Evolutionary conservation across 2,113 vertebrate genomes (phyloP).

Genomic region (Plecotus auritus): DNA sequence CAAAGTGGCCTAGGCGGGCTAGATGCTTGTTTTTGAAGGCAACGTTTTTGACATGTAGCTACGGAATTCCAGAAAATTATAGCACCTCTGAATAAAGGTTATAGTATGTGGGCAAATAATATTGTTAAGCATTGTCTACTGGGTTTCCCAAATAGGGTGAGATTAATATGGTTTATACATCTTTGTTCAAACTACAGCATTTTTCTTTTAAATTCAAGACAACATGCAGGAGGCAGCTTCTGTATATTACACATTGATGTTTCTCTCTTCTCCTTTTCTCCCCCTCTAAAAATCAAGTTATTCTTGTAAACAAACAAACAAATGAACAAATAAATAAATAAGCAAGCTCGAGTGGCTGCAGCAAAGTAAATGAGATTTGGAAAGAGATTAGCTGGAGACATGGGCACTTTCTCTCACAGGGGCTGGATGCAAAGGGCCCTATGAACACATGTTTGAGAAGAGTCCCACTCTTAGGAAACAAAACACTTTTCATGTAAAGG

Average conservation of each 20-base stretch:
- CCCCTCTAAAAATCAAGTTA: too few relatives aligned
- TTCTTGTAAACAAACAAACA: neutral
- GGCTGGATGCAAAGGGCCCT: neutral
- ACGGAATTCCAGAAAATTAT: neutral
- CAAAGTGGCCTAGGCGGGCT: neutral
- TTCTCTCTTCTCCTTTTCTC: too few relatives aligned
- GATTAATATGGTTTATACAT: neutral
- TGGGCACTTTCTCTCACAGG: accelerated
- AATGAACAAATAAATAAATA: neutral
- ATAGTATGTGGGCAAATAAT: neutral
- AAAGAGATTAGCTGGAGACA: neutral
- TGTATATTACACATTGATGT: too few relatives aligned
- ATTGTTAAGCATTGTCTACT: neutral
- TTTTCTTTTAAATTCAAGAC: neutral
- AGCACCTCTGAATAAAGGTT: neutral
- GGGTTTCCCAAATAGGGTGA: neutral
- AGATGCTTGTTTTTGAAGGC: neutral
- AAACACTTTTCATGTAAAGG: neutral
- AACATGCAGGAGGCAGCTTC: too few relatives aligned
- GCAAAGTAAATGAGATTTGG: neutral
- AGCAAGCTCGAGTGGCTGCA: neutral
- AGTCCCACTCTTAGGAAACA: too few relatives aligned
- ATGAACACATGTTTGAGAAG: too few relatives aligned
- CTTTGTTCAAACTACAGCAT: neutral
- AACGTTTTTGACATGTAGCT: neutral